A percentile compares a stretch with the other conserved stretches of the same genome.
phyloP scores from a whole-genome alignment of 1,140 invertebrate species.

The Listronotus oregonensis region DNA sequence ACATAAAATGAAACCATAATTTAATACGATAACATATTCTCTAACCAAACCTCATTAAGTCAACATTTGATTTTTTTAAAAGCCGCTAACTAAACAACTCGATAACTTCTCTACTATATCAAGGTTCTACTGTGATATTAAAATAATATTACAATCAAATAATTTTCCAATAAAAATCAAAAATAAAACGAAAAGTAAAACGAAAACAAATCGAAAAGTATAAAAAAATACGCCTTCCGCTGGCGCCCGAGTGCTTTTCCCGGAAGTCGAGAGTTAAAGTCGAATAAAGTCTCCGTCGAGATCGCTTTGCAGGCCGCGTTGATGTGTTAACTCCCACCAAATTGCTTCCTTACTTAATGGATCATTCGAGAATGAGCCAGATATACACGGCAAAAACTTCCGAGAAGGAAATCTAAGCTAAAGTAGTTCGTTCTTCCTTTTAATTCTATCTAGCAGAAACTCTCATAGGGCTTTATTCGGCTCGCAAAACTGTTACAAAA shows the following conservation, averaged over 20 bases:
- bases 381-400: constrained; percentile 8
- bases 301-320: constrained; percentile 38
- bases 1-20: no score
- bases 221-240: no score
- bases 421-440: constrained; percentile 18
- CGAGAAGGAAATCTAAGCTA: constrained; percentile 24
- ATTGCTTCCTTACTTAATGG: constrained; percentile 50
- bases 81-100: no score
- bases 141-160: no score
- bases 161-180: no score
- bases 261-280: constrained; percentile 18
- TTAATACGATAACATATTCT: no score
- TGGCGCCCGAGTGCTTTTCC: constrained; percentile 7
- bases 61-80: no score
- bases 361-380: constrained; percentile 40
- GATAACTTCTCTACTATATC: no score
- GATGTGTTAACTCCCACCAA: constrained; percentile 50
- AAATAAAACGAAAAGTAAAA: no score
- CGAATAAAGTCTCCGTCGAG: constrained; percentile 20
- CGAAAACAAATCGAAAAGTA: no score
- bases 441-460: constrained; percentile 27
- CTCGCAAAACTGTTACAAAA: neutral
- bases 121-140: no score
- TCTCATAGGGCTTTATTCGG: constrained; percentile 1
- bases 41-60: no score